A percentile compares a stretch with the other conserved stretches of the same genome.
Conservation (phyloP, 2,888 invertebrate species). For the Chymomyza fuscimana region DNA sequence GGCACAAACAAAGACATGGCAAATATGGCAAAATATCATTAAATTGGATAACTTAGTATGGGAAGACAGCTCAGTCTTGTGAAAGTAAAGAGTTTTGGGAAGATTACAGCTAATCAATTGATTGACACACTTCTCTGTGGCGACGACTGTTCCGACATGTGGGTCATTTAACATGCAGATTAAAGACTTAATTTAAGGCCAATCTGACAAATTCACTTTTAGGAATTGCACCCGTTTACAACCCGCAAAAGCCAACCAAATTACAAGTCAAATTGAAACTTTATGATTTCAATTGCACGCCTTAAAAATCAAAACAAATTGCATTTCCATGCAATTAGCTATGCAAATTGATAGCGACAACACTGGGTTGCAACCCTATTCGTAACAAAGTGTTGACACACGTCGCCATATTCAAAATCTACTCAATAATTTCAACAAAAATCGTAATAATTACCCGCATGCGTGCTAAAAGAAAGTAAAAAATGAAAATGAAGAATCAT, state of each 20-base stretch:
- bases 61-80: constrained; percentile 1
- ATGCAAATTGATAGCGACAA: constrained; percentile 66
- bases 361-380: constrained; percentile 41
- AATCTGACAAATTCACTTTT: constrained; percentile 53
- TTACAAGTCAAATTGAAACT: constrained; percentile 32
- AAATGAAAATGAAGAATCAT: constrained; percentile 28
- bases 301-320: constrained; percentile 31
- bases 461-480: constrained; percentile 7
- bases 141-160: constrained; percentile 35
- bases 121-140: constrained; percentile 46
- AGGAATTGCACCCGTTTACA: neutral
- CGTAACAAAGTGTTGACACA: constrained; percentile 31
- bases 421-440: constrained; percentile 36
- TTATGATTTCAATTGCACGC: constrained; percentile 24
- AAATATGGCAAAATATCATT: constrained; percentile 37
- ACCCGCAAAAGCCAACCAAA: constrained; percentile 23
- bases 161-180: constrained; percentile 68
- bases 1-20: constrained; percentile 30
- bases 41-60: constrained; percentile 8
- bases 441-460: constrained; percentile 65
- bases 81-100: constrained; percentile 15
- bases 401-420: constrained; percentile 8
- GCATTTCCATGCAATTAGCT: constrained; percentile 60
- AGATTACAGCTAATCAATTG: constrained; percentile 22
- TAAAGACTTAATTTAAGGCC: constrained; percentile 66